Evolutionary conservation across 1,140 invertebrate species (phyloP).

Genomic region (Steinernema khuongi): DNA sequence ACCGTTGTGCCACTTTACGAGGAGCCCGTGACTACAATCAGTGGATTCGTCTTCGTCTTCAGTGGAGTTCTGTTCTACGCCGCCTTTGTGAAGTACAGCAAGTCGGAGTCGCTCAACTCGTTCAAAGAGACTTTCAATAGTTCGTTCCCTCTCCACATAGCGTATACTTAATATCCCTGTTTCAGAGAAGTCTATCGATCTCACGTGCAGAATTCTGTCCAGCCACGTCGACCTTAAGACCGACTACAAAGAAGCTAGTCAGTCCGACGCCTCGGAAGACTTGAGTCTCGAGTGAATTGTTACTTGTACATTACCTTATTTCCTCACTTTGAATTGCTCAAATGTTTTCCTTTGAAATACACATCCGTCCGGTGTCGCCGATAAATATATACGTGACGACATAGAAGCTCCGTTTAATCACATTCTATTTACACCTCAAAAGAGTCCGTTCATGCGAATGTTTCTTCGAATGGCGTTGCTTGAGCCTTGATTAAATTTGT

Average conservation of each 20-base stretch:
- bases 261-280: not conserved
- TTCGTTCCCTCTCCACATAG: not conserved
- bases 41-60: conserved; percentile 24
- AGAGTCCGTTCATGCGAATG: not conserved
- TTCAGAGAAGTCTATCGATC: not conserved
- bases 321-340: not conserved
- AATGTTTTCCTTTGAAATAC: not conserved
- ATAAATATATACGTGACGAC: not conserved
- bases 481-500: not conserved
- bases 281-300: not conserved
- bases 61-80: conserved; percentile 27
- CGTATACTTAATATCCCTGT: not conserved
- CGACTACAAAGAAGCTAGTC: not conserved
- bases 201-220: not conserved
- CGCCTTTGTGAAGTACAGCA: conserved; percentile 18
- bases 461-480: conserved; percentile 4
- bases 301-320: not conserved
- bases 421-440: conserved; percentile 3
- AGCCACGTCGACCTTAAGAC: not conserved
- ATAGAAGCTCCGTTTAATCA: not conserved
- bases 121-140: not conserved
- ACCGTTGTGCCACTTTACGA: conserved; percentile 30
- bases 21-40: conserved; percentile 17
- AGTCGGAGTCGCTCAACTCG: not conserved
- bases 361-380: not conserved